These are phyloP conservation scores for Myopa tessellatipennis DNA, from an alignment of 2,888 invertebrate genomes.

Conservation along the genomic window DNA sequence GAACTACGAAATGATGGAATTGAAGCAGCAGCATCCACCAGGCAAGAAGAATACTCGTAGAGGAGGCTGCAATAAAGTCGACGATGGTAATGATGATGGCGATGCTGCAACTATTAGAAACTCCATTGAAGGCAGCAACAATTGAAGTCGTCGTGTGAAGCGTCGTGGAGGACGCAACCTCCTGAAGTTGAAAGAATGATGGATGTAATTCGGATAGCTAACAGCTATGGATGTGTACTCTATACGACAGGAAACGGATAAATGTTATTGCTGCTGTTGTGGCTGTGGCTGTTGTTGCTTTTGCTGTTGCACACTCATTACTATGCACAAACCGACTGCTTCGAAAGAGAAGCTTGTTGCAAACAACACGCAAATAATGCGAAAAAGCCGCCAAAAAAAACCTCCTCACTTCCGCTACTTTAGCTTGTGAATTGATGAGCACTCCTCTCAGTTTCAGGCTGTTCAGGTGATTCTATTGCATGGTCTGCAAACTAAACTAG, in stretches of 20 bases:
- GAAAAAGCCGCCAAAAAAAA: slow-evolving; percentile 21
- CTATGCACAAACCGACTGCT: slow-evolving; percentile 8
- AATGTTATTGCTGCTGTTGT: slow-evolving; percentile 21
- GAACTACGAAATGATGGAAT: neutral
- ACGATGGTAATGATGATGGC: slow-evolving; percentile 9
- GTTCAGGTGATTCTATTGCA: too few species aligned
- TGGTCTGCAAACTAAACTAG: too few species aligned
- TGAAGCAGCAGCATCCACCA: neutral
- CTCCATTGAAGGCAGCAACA: slow-evolving; percentile 8
- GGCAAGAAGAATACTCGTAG: neutral
- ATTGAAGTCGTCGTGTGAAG: neutral
- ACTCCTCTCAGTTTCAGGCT: neutral
- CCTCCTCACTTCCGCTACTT: slow-evolving; percentile 45
- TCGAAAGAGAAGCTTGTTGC: slow-evolving; percentile 9
- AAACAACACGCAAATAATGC: slow-evolving; percentile 27
- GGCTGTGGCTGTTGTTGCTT: slow-evolving; percentile 20
- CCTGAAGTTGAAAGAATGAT: neutral
- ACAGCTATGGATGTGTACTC: too few species aligned
- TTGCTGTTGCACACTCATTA: neutral
- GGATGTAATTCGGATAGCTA: neutral
- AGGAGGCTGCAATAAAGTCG: neutral
- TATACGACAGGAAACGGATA: slow-evolving; percentile 25
- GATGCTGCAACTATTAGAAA: neutral
- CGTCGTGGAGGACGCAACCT: neutral
- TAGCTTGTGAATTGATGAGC: slow-evolving; percentile 39